Conservation (phyloP, 2,797 vertebrate species). For the Protonibea diacanthus region DNA sequence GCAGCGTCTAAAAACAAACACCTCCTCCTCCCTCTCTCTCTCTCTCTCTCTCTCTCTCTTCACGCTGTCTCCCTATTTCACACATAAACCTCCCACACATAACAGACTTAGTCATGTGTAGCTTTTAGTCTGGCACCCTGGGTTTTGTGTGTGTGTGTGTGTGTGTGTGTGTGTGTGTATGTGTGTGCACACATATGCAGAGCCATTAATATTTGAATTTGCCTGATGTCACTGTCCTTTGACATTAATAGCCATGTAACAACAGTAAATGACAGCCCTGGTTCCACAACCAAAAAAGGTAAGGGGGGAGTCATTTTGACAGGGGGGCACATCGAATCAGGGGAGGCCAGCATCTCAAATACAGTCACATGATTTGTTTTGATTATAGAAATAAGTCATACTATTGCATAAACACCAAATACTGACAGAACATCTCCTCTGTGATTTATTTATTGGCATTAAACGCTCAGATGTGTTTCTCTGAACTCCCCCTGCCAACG, state of each 20-base stretch:
- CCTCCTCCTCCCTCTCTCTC: constrained; percentile 1
- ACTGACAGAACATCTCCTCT: neutral
- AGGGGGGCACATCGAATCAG: neutral
- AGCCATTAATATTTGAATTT: constrained; percentile 43
- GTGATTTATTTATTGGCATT: neutral
- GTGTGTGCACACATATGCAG: constrained; percentile 8
- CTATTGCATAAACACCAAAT: neutral
- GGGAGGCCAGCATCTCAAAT: neutral
- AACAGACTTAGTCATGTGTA: constrained; percentile 66
- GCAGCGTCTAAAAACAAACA: constrained; percentile 58
- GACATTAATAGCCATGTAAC: constrained; percentile 21
- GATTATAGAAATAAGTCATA: neutral
- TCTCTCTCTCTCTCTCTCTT: constrained; percentile 5
- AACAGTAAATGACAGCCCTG: constrained; percentile 23
- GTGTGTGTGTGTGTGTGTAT: constrained; percentile 1
- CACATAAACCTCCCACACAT: constrained; percentile 66
- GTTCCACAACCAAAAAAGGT: constrained; percentile 6
- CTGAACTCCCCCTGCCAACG: constrained; percentile 21
- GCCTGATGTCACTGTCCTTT: constrained; percentile 30
- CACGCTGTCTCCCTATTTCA: constrained; percentile 60
- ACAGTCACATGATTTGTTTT: neutral
- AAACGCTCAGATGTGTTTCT: constrained; percentile 19
- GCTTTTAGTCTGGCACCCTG: constrained; percentile 56
- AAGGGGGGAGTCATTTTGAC: constrained; percentile 3
- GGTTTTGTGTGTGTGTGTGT: constrained; percentile 25